Percentiles rank a stretch among this genome's conserved stretches.
Evolutionary conservation across 2,888 invertebrate genomes (phyloP).

Genomic region (Aleiodes alternator): DNA sequence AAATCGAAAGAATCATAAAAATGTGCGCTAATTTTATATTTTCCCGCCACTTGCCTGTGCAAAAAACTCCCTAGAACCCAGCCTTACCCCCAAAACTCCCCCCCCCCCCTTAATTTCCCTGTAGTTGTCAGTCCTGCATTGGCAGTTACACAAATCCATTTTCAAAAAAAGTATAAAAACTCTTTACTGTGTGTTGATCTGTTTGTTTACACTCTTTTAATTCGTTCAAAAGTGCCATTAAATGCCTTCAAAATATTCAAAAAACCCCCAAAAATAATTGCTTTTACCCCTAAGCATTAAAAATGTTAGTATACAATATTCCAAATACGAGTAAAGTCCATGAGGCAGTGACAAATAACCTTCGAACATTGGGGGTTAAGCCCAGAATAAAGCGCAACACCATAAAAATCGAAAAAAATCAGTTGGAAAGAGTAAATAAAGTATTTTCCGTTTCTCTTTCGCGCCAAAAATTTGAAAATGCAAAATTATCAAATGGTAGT

Average conservation of each 20-base stretch:
- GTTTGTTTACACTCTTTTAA: neutral
- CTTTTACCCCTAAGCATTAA: slow-evolving; percentile 54
- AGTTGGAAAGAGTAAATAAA: slow-evolving; percentile 62
- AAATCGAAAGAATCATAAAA: no score
- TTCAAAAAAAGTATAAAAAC: no score
- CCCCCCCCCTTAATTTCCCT: no score
- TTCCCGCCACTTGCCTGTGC: no score
- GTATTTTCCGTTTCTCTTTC: slow-evolving; percentile 78
- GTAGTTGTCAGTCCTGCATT: no score
- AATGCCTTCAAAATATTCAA: neutral
- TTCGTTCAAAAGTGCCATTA: neutral
- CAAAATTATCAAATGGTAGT: slow-evolving; percentile 82
- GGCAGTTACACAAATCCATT: no score
- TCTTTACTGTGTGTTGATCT: no score
- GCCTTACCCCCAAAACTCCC: no score
- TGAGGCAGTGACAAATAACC: slow-evolving; percentile 80
- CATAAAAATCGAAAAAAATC: slow-evolving; percentile 69
- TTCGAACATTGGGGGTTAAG: slow-evolving; percentile 84
- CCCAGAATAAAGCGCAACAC: slow-evolving; percentile 82
- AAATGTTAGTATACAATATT: slow-evolving; percentile 79
- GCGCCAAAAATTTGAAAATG: slow-evolving; percentile 77
- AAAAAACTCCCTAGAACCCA: no score
- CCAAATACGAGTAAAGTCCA: slow-evolving; percentile 78
- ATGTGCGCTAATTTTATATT: no score
- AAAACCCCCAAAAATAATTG: no score